Evolutionary conservation across 2,888 invertebrate genomes (phyloP), one percentile per base, ranked within the genome.

Genomic region (Lasioglossum malachurum): DNA sequence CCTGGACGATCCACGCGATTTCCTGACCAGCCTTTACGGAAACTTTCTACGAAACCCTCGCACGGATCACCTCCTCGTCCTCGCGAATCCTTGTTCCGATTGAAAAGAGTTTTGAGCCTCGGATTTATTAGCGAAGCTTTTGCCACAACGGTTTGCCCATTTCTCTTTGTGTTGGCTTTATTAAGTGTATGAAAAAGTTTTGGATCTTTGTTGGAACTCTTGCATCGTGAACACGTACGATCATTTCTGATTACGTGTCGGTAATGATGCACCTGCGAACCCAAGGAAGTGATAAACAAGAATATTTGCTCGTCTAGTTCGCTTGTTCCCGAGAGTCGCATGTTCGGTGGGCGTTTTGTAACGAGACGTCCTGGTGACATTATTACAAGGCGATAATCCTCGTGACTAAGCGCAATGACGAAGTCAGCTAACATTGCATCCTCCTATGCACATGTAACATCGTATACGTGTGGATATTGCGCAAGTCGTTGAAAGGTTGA

Each of bases 341-440:
- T 83, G 87, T 75, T 87, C 46, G 44, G 41, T 78, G 71, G 81
- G 53, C 78, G 81, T 89, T 90, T 87, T 86, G 74, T 82, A 87
- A 89, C 64, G 77, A 84, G 76, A 90, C 81, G 71, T 87, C 87
- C 82, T 77, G 74, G 46, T 84, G 83, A 87, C 82, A 82, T 82
- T 87, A 87, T 87, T 84, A 78, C 78, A 75, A 80, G 35, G 74
- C 75, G 80, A 83, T 85, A 90, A 90, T 90, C 84, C 84, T 78
- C 84, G 80, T 84, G 89, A 90, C 89, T 86, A 85, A 85, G 82
- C 83, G 77, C 77, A 82, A 85, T 75, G 76, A 83, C 82, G 72
- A 82, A 31, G 82, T 46, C 72, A 60, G 16, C 14, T 49, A 71
- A 67, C 74, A 46, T 8, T 41, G 64, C 16, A 16, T 64, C 64